Evolutionary conservation across 2,797 vertebrate genomes (phyloP), one percentile per base, ranked within the genome.

Genomic region (Sorex maritimensis): DNA sequence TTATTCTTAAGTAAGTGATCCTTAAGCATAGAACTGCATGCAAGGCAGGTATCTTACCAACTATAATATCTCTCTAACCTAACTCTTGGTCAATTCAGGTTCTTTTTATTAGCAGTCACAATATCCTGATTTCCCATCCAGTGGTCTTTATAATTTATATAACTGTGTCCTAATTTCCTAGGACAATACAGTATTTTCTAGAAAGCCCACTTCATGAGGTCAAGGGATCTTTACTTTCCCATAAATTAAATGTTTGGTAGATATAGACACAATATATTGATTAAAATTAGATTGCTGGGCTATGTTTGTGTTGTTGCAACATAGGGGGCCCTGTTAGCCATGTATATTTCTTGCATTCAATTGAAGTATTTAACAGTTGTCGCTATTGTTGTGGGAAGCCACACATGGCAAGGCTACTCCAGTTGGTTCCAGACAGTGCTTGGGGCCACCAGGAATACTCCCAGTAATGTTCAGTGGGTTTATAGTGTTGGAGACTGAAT

Each of bases 181-280:
- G 34, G 17, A n/a, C 30, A 58, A 74, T 61, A 17, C 1, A 79
- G 1, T 86, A 15, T 82, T 65, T 15, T 30, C 4, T 24, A 92
- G 52, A 90, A 82, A 82, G 21, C 90, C 23, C 21, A 61, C 8
- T 41, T 52, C 81, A 81, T 28, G n/a, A 30, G 24, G 13, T 6
- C 24, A 13, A 17, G 38, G 87, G 0, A 11, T 26, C 52, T 93
- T 82, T 61, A 61, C 19, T 61, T 8, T 91, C 69, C 26, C 46
- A 82, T 30, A 90, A 80, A 79, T 84, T 77, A 87, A 89, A 74
- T 79, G 3, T 86, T 90, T 77, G 19, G 38, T 91, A 52, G 30
- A 63, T 77, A 21, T 19, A 61, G 26, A 86, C 3, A 81, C 58
- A 87, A 28, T 0, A 14, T 80, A 23, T 80, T 88, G 44, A 63